Evolutionary conservation across 2,888 invertebrate genomes (phyloP), one percentile per base, ranked within the genome.

Genomic region (Steinernema hermaphroditum): DNA sequence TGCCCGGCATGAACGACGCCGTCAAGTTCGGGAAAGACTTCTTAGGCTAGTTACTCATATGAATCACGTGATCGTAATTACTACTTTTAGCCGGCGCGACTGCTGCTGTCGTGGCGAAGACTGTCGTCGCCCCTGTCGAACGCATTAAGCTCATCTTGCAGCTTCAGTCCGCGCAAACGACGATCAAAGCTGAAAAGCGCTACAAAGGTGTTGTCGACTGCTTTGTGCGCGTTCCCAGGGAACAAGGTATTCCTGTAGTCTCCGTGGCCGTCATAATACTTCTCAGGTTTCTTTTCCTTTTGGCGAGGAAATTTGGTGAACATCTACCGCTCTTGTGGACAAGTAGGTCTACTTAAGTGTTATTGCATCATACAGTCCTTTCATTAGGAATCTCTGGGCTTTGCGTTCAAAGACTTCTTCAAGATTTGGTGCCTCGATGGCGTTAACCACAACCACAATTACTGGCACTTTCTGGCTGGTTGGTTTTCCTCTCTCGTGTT

Each of bases 61-160:
- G 4, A 12, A 37, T 37, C 4, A 9, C 8, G 46, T 16, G 46
- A n/a, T n/a, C n/a, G n/a, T n/a, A n/a, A n/a, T n/a, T n/a, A n/a
- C n/a, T 16, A 4, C 4, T 16, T 46, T 46, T 19, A 46, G 81
- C 83, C 78, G 95, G 95, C 83, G 95, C 95, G 78, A 90, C 94
- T 69, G 93, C 95, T 57, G 95, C 95, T 22, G 94, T 94, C 29
- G 91, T 94, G 76, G 94, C 95, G 57, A 96, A 96, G 88, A 96
- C 96, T 41, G 92, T 93, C 29, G 93, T 94, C 74, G 96, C 96
- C 16, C 95, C 96, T 71, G 94, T 96, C 85, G 96, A 96, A 89
- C 91, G 96, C 87, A 94, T 96, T 68, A 96, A 96, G 88, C 90
- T 96, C 81, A 91, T 96, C 77, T 90, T 96, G 80, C 81, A 87